Conservation (phyloP, 2,888 invertebrate species). For the Sylvicola cinctus region DNA sequence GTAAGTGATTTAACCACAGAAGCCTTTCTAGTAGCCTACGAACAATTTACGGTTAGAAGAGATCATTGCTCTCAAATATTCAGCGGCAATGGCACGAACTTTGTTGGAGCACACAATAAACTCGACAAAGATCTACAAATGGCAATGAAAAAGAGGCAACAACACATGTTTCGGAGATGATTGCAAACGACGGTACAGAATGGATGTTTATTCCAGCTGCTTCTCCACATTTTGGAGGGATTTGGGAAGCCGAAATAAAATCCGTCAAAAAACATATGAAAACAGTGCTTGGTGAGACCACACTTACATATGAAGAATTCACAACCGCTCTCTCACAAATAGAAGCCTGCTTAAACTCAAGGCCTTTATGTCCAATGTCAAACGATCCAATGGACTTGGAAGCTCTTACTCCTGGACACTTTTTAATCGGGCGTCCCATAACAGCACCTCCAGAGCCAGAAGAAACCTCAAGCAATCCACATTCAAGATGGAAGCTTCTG, state of each 20-base stretch:
- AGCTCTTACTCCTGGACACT: conserved; percentile 7
- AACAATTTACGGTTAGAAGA: too few relatives aligned
- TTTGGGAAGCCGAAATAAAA: conserved; percentile 15
- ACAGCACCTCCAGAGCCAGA: conserved; percentile 6
- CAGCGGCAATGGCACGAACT: conserved; percentile 14
- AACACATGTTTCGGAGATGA: background rate
- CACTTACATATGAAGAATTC: conserved; percentile 12
- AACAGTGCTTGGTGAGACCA: conserved; percentile 9
- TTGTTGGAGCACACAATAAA: conserved; percentile 11
- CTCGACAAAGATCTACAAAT: background rate
- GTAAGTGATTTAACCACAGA: conserved; percentile 8
- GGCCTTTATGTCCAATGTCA: conserved; percentile 10
- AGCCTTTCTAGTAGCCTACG: conserved; percentile 11
- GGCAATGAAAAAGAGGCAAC: background rate
- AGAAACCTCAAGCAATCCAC: background rate
- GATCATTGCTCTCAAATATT: conserved; percentile 11
- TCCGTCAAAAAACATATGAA: conserved; percentile 12
- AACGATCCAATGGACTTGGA: conserved; percentile 7
- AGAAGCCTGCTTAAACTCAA: conserved; percentile 13
- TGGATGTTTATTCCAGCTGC: conserved; percentile 16
- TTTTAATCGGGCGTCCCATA: conserved; percentile 6
- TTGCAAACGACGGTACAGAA: background rate
- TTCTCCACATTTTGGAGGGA: conserved; percentile 14
- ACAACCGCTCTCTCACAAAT: conserved; percentile 11
- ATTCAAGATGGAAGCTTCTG: background rate